Percentiles rank a stretch among this genome's conserved stretches.
phyloP scores from a whole-genome alignment of 2,113 vertebrate species.

The Puntigrus tetrazona region DNA sequence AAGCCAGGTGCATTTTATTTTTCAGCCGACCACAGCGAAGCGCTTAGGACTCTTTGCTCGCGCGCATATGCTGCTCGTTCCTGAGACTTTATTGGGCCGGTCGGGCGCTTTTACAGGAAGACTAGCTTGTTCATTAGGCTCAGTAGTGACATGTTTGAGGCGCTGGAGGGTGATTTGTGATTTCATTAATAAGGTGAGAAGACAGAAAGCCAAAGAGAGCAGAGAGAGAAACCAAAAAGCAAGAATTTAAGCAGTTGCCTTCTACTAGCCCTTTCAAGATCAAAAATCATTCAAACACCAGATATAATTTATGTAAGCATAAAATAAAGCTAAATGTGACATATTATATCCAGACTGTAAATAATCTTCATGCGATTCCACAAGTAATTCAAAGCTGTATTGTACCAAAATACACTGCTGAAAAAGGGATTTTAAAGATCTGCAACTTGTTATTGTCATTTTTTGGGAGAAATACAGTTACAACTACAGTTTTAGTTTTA shows the following conservation, averaged over 20 bases:
- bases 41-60: background rate
- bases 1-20: constrained; percentile 58
- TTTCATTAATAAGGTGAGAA: constrained; percentile 42
- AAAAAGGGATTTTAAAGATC: background rate
- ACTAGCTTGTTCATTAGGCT: constrained; percentile 51
- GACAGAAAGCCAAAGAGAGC: background rate
- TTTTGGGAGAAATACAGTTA: too few relatives aligned
- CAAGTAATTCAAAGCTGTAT: background rate
- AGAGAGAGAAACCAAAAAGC: background rate
- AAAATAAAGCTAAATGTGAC: too few relatives aligned
- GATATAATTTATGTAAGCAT: too few relatives aligned
- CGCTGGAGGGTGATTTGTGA: constrained; percentile 38
- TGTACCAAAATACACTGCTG: background rate
- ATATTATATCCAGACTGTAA: background rate
- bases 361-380: background rate
- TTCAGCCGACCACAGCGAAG: constrained; percentile 12
- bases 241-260: background rate
- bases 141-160: constrained; percentile 17
- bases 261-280: background rate
- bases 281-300: too few relatives aligned
- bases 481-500: too few relatives aligned
- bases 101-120: constrained; percentile 31
- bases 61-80: constrained; percentile 50
- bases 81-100: constrained; percentile 21
- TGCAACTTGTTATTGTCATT: background rate